Base-by-base conservation (phyloP, 1,140 invertebrate species). In the Monomorium pharaonis region DNA sequence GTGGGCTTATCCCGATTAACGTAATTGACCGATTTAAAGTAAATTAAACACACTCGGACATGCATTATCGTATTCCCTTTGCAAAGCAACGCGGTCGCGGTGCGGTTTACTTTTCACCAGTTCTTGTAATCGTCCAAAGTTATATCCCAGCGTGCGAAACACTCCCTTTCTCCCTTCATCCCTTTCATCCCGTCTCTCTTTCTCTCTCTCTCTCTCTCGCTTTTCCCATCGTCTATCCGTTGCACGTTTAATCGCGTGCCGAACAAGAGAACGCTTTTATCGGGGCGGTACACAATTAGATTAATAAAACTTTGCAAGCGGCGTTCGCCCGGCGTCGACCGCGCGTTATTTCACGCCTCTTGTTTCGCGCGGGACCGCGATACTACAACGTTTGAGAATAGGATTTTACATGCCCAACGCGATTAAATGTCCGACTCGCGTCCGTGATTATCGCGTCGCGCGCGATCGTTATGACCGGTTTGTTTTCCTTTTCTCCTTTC, bases 281-380 rank as follows among this genome's bases (percentile, higher is more conserved):
- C 62, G 62, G 78, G 16, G n/a, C 21, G 37, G 14, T 27, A 30
- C 12, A 56, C 86, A 88, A 86, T 87, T 83, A 86, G 75, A 62
- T 88, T 84, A 84, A 88, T 87, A 84, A 87, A 88, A 70, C 54
- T 84, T 83, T 42, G 54, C 21, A 51, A 47, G 42, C n/a, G 37
- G 78, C 56, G 58, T 62, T 44, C 65, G 44, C 27, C 63, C 30
- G 47, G 42, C 37, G 37, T 44, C 69, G 47, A 67, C n/a, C 24
- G 12, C 10, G n/a, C 54, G 47, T 87, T 86, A 78, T 70, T 75
- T 87, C 63, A 30, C 83, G n/a, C 63, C 42, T 21, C 37, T 42
- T 86, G n/a, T 77, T 62, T 18, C 49, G 37, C 24, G 7, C 51
- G 56, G 18, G 21, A 63, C n/a, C 62, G 75, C 47, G 37, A 77